Evolutionary conservation across 2,888 invertebrate genomes (phyloP).

Genomic region (Phengaris alcon): DNA sequence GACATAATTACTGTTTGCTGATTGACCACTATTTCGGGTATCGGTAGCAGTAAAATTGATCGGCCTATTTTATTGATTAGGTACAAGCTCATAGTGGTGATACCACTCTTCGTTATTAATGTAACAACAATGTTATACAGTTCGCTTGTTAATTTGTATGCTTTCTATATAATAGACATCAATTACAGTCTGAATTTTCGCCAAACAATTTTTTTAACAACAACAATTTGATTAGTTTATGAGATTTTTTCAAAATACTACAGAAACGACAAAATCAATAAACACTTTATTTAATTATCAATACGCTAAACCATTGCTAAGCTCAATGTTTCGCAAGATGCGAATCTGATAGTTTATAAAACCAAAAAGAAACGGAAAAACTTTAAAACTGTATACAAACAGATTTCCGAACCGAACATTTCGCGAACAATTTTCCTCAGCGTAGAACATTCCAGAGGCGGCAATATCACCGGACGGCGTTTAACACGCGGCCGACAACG

Average conservation of each 20-base stretch:
- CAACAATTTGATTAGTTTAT: no score
- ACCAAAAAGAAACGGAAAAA: not conserved
- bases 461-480: slow-evolving; percentile 51
- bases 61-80: slow-evolving; percentile 14
- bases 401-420: slow-evolving; percentile 22
- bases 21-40: slow-evolving; percentile 22
- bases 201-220: no score
- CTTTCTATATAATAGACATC: not conserved
- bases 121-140: not conserved
- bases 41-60: slow-evolving; percentile 10
- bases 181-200: no score
- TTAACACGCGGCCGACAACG: slow-evolving; percentile 46
- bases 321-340: not conserved
- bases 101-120: not conserved
- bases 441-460: slow-evolving; percentile 42
- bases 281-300: no score
- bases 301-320: no score
- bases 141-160: not conserved
- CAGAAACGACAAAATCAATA: no score
- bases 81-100: not conserved
- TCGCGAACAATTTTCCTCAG: slow-evolving; percentile 43
- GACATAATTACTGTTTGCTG: slow-evolving; percentile 15
- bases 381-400: slow-evolving; percentile 6
- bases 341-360: not conserved
- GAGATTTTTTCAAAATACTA: no score